Evolutionary conservation across 2,797 vertebrate species (phyloP), one percentile per base, ranked within the genome.

Genomic region (Phrynocephalus vlangalii): DNA sequence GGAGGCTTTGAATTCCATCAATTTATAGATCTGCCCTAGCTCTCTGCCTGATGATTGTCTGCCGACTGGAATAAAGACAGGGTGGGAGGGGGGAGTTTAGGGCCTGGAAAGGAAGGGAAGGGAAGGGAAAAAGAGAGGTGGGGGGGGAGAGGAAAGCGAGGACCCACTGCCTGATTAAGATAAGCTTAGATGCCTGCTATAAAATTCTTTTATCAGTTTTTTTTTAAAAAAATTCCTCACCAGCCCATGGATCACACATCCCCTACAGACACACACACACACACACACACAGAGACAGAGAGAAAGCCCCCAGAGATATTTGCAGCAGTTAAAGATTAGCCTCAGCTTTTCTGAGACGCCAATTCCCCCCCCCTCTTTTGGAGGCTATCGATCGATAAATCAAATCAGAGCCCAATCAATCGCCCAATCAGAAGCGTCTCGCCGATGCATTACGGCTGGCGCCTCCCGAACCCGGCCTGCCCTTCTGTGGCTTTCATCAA

Each of bases 1-100:
- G 98, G 98, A 98, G 99, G 98, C 98, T 99, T 99, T 99, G 98
- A 98, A 99, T 99, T 98, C 98, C 98, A 99, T 99, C 99, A 99
- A 99, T 99, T 97, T 99, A 99, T 99, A 98, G 98, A 99, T 99
- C 98, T 97, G 98, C 96, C 97, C 98, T 28, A 97, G 98, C 98
- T 98, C 98, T 98, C 98, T 3, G 87, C 98, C 98, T 98, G 97
- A 98, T 97, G 97, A 98, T 98, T 98, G 98, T 98, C 91, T 92
- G 95, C 56, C 92, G 44, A 94, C 92, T 83, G 86, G 67, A 50
- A 67, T 75, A 73, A 72, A 52, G 56, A 15, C 67, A 1, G 24
- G 16, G 11, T 56, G 56, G 2, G 7, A 20, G 44, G 4, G 24
- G 30, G 15, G 28, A 16, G 38, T 2, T 44, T 3, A 44, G 38